Evolutionary conservation across 64 coral and sea anemone species (phyloP), one percentile per base, ranked within the genome.

Genomic region (Orbicella faveolata): DNA sequence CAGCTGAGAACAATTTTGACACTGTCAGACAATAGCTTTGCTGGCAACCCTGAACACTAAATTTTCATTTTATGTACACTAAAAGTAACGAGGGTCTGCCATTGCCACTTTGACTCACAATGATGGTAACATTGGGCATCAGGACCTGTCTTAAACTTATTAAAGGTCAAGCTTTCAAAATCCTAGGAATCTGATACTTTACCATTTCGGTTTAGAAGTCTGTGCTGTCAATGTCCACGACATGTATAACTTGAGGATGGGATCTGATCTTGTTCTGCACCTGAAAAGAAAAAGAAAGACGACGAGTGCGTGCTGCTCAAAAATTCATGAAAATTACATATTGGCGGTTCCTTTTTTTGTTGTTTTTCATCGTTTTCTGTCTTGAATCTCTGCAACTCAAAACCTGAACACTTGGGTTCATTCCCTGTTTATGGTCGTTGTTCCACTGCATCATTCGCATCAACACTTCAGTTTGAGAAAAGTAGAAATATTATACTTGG

Each of bases 251-350:
- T 52, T 85, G 39, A 23, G 21, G 63, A 10, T 11, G 36, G 36
- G 36, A 17, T 70, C 35, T 23, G n/a, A 26, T 44, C 82, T 85
- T 67, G 34, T 30, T 85, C 65, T 69, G 82, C 82, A 97, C 78
- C 95, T 97, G 95, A 87, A 97, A 97, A 52, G 73, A 96, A 96
- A 96, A 90, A 97, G 89, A 97, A 90, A 97, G 55, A 91, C 82
- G 83, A 97, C 95, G 95, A 97, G 95, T 97, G 95, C 92, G 84
- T 89, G 95, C 95, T 89, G 95, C 64, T 78, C 75, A 94, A 75
- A 91, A 79, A 65, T 36, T 35, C 16, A 36, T 61, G 74, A 81
- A 51, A 51, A 87, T 59, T 48, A 86, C 76, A 75, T 80, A 53
- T 9, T 53, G 36, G 26, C 59, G 39, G 62, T 35, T 67, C 37